phyloP scores from a whole-genome alignment of 2,113 vertebrate genomes.

The Muscicapa adusta region DNA sequence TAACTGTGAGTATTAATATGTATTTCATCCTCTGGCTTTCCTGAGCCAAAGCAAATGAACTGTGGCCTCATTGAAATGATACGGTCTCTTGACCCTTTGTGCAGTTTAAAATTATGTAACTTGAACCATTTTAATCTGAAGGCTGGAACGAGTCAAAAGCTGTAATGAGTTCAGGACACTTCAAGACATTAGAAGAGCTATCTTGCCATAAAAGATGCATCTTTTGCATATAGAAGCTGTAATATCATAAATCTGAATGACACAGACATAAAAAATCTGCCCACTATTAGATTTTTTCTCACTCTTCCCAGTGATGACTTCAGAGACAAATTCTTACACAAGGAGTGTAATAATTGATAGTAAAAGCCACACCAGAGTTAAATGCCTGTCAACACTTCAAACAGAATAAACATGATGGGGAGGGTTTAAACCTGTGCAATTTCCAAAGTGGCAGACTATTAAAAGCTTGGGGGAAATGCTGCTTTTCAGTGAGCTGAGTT shows the following conservation, averaged over 20 bases:
- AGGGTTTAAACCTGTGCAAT: not conserved
- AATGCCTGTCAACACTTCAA: not conserved
- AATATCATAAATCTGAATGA: not conserved
- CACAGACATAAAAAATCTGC: not conserved
- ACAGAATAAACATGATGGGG: not conserved
- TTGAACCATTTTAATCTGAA: constrained; percentile 46
- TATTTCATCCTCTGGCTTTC: constrained; percentile 44
- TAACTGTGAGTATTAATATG: constrained; percentile 47
- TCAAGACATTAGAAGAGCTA: not conserved
- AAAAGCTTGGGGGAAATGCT: not conserved
- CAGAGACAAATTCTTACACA: not conserved
- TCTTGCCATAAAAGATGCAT: not conserved
- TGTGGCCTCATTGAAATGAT: constrained; percentile 39
- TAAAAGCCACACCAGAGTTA: constrained; percentile 4
- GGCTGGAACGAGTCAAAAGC: constrained; percentile 48
- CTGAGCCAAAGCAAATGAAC: constrained; percentile 44
- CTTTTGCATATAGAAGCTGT: not conserved
- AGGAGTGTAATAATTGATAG: not conserved
- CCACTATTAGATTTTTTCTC: not conserved
- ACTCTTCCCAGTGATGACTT: not conserved
- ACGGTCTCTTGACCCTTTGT: constrained; percentile 49
- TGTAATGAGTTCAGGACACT: constrained; percentile 53
- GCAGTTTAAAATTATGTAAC: constrained; percentile 49
- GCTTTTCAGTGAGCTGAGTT: not conserved
- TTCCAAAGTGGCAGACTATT: not conserved